Evolutionary conservation across 35 echinoderm and acorn worm species (phyloP), one percentile per base, ranked within the genome.

Genomic region (Nesometra sesokonis): DNA sequence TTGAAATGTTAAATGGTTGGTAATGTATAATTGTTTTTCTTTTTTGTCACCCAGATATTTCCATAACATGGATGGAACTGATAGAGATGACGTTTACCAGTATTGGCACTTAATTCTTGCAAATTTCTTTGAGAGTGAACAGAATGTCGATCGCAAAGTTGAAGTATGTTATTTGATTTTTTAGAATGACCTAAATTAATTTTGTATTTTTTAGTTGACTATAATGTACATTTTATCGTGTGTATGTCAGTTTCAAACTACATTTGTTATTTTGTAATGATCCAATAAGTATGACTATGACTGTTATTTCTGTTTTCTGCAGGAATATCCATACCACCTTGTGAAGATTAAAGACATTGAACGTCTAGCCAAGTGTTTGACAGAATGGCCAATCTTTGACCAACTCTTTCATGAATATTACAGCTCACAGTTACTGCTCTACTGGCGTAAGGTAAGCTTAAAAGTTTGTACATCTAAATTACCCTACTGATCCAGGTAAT

Each of bases 301-400:
- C n/a, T n/a, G n/a, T n/a, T n/a, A 43, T 43, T 35, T 32, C 36
- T 82, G 0, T 57, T 27, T 21, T 85, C 33, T 77, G 34, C 79
- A 99, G 96, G 96, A 99, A 47, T 99, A 99, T 57, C 96, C 96
- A 2, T 79, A 89, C 86, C 96, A 99, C 40, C 90, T 99, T 82
- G 90, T 85, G 3, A 93, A 93, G 85, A 88, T 99, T 30, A 76
- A 90, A 0, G 96, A 99, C 85, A 89, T 85, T 40, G 86, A 85
- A 29, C 77, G 92, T 23, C 52, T 94, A 27, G n/a, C 90, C 30
- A 82, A 47, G 0, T 99, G 91, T 89, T 80, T 99, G 37, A 84
- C 90, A n/a, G 96, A 99, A 31, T 94, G 96, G 92, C 47, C 79
- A 0, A 81, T 99, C 34, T 99, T 99, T 82, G 85, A 91, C 78